Evolutionary conservation across 2,113 vertebrate species (phyloP), one percentile per base, ranked within the genome.

Genomic region (Synchiropus splendidus): DNA sequence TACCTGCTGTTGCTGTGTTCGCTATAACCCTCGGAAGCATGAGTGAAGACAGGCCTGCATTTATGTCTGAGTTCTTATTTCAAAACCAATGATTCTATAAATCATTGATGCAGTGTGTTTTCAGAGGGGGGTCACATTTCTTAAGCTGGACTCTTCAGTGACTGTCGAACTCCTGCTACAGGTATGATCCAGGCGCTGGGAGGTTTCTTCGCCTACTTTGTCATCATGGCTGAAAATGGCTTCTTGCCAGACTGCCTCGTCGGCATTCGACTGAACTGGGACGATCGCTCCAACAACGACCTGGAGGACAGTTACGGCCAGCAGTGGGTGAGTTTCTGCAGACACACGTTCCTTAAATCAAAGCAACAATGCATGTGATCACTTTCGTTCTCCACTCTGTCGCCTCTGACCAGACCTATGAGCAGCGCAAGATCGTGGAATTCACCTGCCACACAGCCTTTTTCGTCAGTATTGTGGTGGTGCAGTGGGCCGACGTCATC

Each of bases 171-270:
- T n/a, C n/a, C n/a, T n/a, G 52, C 18, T 50, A n/a, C 30, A 92
- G 91, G 91, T 36, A 92, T 92, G 90, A 92, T 94, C 67, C 90
- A 92, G 60, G 91, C 90, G 5, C 80, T 92, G 0, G 91, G 90
- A 0, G 91, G 90, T 1, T 94, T 88, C 63, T 84, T 81, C 2
- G 58, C 87, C 17, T 90, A 94, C 71, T 92, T 92, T 39, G 80
- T 90, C 54, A 81, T 93, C 79, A 76, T 89, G 86, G 85, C 90
- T 55, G 82, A 94, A 79, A 89, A 92, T 0, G 86, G 87, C 32
- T 87, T 89, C 39, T 80, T 89, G 64, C 86, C 86, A 2, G 65
- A 74, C 12, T 6, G 68, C n/a, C 72, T 86, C 30, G 82, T 90
- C 47, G 87, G 88, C 17, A 88, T 87, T 53, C 75, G 87, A 12